A percentile compares a stretch with the other conserved stretches of the same genome.
These are phyloP conservation scores for Morphnarchus princeps DNA, from an alignment of 2,113 vertebrate genomes.

Conservation along the genomic window DNA sequence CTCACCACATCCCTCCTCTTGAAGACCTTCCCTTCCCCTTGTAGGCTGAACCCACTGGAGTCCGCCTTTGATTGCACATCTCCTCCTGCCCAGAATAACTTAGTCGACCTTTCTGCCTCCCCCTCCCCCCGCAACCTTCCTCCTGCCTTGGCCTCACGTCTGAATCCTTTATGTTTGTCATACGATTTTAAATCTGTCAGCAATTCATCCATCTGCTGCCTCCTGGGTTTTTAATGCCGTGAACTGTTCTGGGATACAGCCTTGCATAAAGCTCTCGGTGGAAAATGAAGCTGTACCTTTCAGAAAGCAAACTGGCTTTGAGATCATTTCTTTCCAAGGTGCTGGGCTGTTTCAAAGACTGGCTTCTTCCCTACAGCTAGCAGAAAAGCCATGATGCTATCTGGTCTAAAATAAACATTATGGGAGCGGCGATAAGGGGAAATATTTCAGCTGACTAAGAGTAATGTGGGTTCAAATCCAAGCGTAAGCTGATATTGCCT, in stretches of 20 bases:
- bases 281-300: slow-evolving; percentile 17
- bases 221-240: neutral
- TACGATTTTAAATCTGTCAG: slow-evolving; percentile 47
- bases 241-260: neutral
- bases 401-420: slow-evolving; percentile 54
- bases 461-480: slow-evolving; percentile 55
- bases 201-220: slow-evolving; percentile 50
- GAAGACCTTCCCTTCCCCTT: neutral
- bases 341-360: slow-evolving; percentile 1
- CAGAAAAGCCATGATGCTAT: slow-evolving; percentile 35
- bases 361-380: neutral
- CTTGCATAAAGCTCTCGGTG: neutral
- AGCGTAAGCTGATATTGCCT: slow-evolving; percentile 54
- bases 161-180: slow-evolving; percentile 21
- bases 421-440: slow-evolving; percentile 48
- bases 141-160: neutral
- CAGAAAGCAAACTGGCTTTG: neutral
- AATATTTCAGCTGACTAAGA: slow-evolving; percentile 63
- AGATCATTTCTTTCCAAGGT: slow-evolving; percentile 12
- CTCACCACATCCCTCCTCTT: neutral
- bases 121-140: slow-evolving; percentile 5
- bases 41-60: neutral
- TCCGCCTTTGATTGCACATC: neutral
- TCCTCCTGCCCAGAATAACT: neutral
- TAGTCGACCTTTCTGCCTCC: neutral